A percentile compares a stretch with the other conserved stretches of the same genome.
These are phyloP conservation scores for Cyanoderma ruficeps DNA, from an alignment of 2,113 vertebrate genomes.

Conservation along the genomic window DNA sequence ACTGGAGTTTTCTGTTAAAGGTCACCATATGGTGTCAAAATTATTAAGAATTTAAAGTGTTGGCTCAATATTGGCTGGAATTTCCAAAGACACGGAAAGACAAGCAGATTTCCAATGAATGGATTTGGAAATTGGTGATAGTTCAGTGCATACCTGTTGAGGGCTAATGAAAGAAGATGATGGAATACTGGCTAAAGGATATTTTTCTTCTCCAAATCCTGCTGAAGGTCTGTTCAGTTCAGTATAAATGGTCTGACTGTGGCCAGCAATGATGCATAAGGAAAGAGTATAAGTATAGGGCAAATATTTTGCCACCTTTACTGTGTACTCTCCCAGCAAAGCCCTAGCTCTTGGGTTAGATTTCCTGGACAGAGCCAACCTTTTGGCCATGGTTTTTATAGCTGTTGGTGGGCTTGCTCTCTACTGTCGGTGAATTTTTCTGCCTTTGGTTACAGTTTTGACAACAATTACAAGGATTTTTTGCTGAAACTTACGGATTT, in stretches of 20 bases:
- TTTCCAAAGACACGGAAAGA: background rate
- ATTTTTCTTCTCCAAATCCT: background rate
- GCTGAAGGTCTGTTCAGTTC: background rate
- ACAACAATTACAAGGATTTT: background rate
- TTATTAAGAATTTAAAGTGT: background rate
- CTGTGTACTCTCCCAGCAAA: background rate
- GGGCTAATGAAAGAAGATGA: background rate
- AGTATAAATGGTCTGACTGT: background rate
- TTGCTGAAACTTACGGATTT: rapidly evolving
- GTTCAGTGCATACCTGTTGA: background rate
- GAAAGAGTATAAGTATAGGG: background rate
- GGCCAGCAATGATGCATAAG: background rate
- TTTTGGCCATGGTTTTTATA: background rate
- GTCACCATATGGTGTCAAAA: background rate
- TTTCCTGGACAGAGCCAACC: background rate
- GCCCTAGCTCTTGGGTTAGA: background rate
- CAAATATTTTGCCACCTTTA: background rate
- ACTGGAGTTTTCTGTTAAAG: background rate
- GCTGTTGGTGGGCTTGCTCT: background rate
- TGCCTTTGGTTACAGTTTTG: background rate
- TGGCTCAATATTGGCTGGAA: background rate
- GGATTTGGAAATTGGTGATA: background rate
- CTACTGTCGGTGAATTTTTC: background rate
- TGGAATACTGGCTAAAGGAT: background rate
- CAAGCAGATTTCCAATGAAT: background rate